Evolutionary conservation across 2,113 vertebrate species (phyloP).

Genomic region (Alethe diademata): DNA sequence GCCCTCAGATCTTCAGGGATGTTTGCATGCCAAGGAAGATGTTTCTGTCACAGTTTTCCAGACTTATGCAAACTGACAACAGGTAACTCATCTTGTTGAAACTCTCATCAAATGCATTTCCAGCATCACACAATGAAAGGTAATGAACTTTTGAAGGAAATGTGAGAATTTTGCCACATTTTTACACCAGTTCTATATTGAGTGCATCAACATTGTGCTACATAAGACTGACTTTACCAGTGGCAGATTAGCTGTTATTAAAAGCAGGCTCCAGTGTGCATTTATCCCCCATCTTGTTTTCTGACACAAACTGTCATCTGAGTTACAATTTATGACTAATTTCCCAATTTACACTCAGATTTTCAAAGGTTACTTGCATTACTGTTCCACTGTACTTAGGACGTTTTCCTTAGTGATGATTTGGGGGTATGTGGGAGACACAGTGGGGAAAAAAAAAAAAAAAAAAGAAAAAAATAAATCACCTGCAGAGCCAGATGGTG

Average conservation of each 20-base stretch:
- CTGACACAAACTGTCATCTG: background rate
- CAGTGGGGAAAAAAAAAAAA: too few relatives aligned
- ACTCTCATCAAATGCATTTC: background rate
- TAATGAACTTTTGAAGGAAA: background rate
- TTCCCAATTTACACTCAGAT: background rate
- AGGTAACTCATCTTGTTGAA: background rate
- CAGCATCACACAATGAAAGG: background rate
- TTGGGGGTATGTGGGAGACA: background rate
- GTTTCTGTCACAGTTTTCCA: background rate
- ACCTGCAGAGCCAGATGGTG: slow-evolving; percentile 97
- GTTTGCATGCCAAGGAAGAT: background rate
- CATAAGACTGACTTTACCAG: background rate
- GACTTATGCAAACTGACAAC: background rate
- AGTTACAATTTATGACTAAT: background rate
- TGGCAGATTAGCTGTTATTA: background rate
- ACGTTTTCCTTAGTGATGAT: background rate
- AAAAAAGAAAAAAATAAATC: background rate
- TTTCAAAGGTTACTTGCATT: background rate
- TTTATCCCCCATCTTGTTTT: background rate
- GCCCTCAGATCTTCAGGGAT: background rate
- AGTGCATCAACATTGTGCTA: background rate
- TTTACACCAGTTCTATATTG: background rate
- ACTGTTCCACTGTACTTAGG: background rate
- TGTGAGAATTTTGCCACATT: background rate
- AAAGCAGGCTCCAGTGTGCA: background rate